Evolutionary conservation across 2,113 vertebrate genomes (phyloP).

Genomic region (Lathamus discolor): DNA sequence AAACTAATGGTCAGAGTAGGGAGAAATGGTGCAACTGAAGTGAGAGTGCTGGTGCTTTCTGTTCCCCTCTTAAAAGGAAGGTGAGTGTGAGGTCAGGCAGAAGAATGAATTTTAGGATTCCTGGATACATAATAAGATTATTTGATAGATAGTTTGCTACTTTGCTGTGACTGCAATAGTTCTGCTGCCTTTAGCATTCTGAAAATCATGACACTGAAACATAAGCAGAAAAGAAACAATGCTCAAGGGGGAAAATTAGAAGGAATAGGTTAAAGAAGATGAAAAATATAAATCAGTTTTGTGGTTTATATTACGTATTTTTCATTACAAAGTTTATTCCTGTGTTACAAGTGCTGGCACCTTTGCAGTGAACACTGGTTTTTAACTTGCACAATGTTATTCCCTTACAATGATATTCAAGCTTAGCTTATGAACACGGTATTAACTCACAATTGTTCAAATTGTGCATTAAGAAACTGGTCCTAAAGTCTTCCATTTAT

Average conservation of each 20-base stretch:
- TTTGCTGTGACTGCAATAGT: background rate
- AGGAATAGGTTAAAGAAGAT: background rate
- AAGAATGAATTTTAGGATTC: slow-evolving; percentile 2
- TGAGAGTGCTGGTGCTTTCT: background rate
- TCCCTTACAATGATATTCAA: background rate
- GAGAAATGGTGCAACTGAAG: background rate
- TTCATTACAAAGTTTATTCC: background rate
- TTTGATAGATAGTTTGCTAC: background rate
- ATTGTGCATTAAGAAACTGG: background rate
- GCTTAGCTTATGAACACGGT: background rate
- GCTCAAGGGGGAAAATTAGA: background rate
- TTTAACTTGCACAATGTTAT: background rate
- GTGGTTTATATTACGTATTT: background rate
- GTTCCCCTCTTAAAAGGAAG: background rate
- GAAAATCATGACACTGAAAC: background rate
- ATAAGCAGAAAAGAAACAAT: background rate
- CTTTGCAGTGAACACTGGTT: background rate
- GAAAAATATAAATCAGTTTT: background rate
- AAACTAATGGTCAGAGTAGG: background rate
- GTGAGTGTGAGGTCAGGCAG: background rate
- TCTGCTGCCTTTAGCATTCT: background rate
- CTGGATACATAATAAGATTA: background rate
- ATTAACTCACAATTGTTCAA: background rate
- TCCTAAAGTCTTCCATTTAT: background rate
- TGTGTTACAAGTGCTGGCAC: background rate